These are phyloP conservation scores for Emydura subglobosa DNA, from an alignment of 2,113 vertebrate genomes.

Conservation along the genomic window DNA sequence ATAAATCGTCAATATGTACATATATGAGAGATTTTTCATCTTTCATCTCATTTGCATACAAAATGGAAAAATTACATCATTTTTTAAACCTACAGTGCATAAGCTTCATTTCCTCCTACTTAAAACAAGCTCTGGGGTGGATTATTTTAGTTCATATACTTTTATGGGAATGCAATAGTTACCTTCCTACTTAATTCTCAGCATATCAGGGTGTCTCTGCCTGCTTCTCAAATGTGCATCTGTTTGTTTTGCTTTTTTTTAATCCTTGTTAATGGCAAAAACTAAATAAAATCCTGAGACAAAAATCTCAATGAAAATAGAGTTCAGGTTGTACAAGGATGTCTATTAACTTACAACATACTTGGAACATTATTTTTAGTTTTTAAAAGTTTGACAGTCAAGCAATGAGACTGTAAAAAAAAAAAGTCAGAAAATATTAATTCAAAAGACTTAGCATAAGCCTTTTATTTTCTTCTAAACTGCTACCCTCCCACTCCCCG, in stretches of 20 bases:
- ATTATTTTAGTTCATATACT: neutral
- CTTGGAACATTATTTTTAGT: neutral
- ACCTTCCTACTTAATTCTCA: constrained; percentile 14
- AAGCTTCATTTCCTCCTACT: constrained; percentile 19
- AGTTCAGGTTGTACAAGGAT: neutral
- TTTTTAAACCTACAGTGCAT: constrained; percentile 31
- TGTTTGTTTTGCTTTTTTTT: neutral
- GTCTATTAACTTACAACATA: neutral
- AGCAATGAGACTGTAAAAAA: neutral
- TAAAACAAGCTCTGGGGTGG: neutral
- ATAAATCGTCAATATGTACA: neutral
- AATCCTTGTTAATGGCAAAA: neutral
- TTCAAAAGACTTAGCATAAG: neutral
- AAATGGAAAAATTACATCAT: neutral
- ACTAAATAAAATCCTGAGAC: neutral
- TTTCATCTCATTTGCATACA: constrained; percentile 4
- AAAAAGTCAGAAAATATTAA: neutral
- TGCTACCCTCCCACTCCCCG: neutral
- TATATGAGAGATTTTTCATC: neutral
- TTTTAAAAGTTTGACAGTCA: neutral
- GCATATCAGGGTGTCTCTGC: neutral
- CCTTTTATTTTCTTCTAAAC: neutral
- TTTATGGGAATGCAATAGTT: neutral
- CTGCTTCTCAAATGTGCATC: neutral
- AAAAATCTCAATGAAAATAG: neutral